Evolutionary conservation across 64 coral and sea anemone genomes (phyloP).

Genomic region (Montipora foliosa): DNA sequence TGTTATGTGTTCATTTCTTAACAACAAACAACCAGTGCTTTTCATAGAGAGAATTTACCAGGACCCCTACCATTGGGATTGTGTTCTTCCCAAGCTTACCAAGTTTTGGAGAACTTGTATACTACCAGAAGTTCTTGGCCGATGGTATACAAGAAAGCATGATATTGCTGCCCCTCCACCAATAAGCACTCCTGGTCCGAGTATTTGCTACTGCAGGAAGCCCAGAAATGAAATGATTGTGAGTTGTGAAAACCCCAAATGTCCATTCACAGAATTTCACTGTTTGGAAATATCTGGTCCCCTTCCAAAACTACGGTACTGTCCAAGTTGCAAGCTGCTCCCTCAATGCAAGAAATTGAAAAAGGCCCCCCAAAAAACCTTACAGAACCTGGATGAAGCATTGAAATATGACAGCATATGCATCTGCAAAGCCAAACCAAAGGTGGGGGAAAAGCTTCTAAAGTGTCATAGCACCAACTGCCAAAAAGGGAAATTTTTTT

Average conservation of each 20-base stretch:
- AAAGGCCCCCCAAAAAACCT: not conserved
- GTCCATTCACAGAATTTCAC: constrained; percentile 36
- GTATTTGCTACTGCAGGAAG: constrained; percentile 34
- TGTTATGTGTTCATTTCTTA: constrained; percentile 41
- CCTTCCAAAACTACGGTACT: constrained; percentile 33
- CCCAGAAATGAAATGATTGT: not conserved
- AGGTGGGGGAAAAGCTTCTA: not conserved
- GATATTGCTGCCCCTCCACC: constrained; percentile 2
- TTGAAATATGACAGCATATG: not conserved
- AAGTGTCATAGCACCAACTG: constrained; percentile 16
- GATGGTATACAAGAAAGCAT: constrained; percentile 42
- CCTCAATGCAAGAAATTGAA: constrained; percentile 10
- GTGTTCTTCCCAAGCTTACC: not conserved
- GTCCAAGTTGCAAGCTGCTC: constrained; percentile 32
- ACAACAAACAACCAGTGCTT: not conserved
- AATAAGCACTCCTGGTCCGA: not conserved
- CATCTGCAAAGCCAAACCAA: not conserved
- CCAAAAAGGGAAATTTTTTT: not conserved
- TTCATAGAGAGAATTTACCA: not conserved
- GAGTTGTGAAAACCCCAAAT: constrained; percentile 7
- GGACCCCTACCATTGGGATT: not conserved
- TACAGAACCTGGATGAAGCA: constrained; percentile 23
- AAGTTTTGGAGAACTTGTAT: constrained; percentile 2
- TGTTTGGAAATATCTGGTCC: constrained; percentile 33
- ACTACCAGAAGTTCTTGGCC: constrained; percentile 22